Base-by-base conservation (phyloP, 2,888 invertebrate genomes). In the Drosophila colorata region DNA sequence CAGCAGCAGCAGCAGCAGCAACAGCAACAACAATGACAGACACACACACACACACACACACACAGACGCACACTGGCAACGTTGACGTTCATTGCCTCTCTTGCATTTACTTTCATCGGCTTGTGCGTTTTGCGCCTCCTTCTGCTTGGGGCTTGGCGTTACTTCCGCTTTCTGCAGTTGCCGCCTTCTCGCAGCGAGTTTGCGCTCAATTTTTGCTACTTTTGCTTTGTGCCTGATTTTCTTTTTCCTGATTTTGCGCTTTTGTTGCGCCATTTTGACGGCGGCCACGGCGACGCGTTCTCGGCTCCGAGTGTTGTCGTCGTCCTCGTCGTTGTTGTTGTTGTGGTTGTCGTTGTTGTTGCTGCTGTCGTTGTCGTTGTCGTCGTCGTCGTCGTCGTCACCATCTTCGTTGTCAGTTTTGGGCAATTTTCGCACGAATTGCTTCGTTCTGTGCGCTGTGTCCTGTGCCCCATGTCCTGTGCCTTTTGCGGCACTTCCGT, bases 151-250 rank as follows among this genome's bases (percentile, higher is more conserved):
- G 76, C 71, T 69, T 57, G 70, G 70, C 56, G 56, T 69, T 73
- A 71, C 66, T 73, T 71, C 72, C 61, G 59, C 67, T 74, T 66
- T 66, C 66, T 70, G 43, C 70, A 47, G 41, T 52, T 31, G 51
- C 47, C 49, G 51, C 31, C 53, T 67, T 44, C 57, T 56, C 48
- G 63, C 64, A 49, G 64, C 73, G 87, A 83, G 88, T 83, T 80
- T 84, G 83, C 89, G 85, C 84, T 88, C 78, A 85, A 84, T 89
- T 87, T 87, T 86, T 71, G 78, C 84, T 85, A 78, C 88, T 85
- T 86, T 85, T 87, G 88, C 76, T 78, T 82, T 82, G 76, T 70
- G 82, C 76, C 44, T 44, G 72, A 70, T 78, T 84, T 85, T 74
- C 81, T 77, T 78, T 74, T 76, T 78, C 81, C 81, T 74, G 78